These are phyloP conservation scores for Anolis carolinensis DNA, from an alignment of 2,113 vertebrate genomes.

Conservation along the genomic window DNA sequence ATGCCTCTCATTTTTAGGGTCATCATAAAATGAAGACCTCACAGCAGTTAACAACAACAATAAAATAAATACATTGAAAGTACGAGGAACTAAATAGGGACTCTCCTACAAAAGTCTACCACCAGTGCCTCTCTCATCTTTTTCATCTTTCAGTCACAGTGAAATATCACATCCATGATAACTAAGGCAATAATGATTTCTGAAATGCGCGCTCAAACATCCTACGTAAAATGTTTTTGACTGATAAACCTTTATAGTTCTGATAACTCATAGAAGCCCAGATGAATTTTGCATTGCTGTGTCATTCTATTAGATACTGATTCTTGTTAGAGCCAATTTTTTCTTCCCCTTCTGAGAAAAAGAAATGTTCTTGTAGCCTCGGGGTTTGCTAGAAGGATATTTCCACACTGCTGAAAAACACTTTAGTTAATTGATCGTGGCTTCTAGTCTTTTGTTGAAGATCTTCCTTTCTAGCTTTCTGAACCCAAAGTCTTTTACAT, in stretches of 20 bases:
- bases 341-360: constrained; percentile 24
- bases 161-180: not conserved
- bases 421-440: constrained; percentile 52
- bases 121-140: too few relatives aligned
- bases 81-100: too few relatives aligned
- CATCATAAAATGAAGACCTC: too few relatives aligned
- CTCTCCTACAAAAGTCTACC: too few relatives aligned
- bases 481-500: not conserved
- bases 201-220: not conserved
- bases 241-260: constrained; percentile 9
- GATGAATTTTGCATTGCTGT: constrained; percentile 31
- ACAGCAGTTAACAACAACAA: too few relatives aligned
- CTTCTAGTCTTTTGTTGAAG: constrained; percentile 51
- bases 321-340: constrained; percentile 43
- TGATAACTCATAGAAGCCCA: constrained; percentile 16
- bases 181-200: not conserved
- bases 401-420: constrained; percentile 39
- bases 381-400: constrained; percentile 48
- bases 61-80: too few relatives aligned
- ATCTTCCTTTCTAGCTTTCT: constrained; percentile 27
- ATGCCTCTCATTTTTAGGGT: too few relatives aligned
- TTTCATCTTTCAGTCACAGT: not conserved
- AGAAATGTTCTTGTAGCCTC: constrained; percentile 32
- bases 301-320: not conserved
- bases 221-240: constrained; percentile 11